These are phyloP conservation scores for Chaetops frenatus DNA, from an alignment of 2,113 vertebrate species.

Conservation along the genomic window DNA sequence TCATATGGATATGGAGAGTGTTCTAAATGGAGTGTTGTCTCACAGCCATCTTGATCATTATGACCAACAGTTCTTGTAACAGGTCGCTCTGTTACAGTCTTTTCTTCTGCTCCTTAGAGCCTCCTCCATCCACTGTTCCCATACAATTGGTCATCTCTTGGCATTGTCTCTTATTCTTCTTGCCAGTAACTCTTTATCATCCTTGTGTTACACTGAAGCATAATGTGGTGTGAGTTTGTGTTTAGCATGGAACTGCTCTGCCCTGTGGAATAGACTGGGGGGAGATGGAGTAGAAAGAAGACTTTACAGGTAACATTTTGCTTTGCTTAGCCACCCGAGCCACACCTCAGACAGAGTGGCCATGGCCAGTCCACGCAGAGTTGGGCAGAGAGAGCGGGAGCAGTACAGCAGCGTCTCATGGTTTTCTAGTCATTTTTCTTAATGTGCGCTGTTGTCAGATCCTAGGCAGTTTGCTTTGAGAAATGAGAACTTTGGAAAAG, in stretches of 20 bases:
- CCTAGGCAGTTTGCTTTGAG: neutral
- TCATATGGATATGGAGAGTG: neutral
- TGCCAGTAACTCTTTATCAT: neutral
- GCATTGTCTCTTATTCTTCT: neutral
- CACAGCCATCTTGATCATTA: neutral
- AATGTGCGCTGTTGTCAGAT: neutral
- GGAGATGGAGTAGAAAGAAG: neutral
- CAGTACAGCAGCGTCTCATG: neutral
- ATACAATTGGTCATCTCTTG: no score
- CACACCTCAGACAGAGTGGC: neutral
- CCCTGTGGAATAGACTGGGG: neutral
- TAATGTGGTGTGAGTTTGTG: neutral
- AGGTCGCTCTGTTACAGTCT: neutral
- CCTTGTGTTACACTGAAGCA: neutral
- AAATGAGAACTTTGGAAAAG: no score
- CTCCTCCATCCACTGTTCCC: neutral
- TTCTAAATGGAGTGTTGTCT: neutral
- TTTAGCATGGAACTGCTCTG: neutral
- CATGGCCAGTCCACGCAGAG: no score
- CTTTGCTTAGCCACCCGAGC: neutral
- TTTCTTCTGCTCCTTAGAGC: neutral
- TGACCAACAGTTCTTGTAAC: neutral
- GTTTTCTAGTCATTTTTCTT: neutral
- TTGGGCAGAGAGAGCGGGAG: fast-evolving
- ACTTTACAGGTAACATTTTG: neutral